phyloP scores from a whole-genome alignment of 2,888 invertebrate species.

The Eilema sororculum region DNA sequence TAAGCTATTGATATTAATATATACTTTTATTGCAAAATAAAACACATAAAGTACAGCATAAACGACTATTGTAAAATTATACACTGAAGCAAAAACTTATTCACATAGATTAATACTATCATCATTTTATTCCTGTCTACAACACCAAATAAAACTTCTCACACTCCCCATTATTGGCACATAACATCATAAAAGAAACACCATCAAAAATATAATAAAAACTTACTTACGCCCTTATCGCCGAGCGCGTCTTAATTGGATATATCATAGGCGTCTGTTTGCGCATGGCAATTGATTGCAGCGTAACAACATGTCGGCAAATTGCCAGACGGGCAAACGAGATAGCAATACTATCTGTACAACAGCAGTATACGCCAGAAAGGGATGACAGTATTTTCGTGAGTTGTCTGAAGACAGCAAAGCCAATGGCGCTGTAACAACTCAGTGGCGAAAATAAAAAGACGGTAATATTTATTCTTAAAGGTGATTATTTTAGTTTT shows the following conservation, averaged over 20 bases:
- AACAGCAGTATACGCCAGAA: conserved; percentile 44
- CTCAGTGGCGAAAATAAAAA: conserved; percentile 67
- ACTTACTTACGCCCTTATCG: conserved; percentile 63
- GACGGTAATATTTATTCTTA: conserved; percentile 75
- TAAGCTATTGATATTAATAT: background rate
- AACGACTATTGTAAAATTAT: background rate
- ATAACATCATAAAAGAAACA: conserved; percentile 10
- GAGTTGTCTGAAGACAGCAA: conserved; percentile 48
- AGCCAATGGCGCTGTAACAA: conserved; percentile 69
- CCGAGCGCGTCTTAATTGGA: conserved; percentile 80
- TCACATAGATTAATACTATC: background rate
- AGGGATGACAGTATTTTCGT: conserved; percentile 38
- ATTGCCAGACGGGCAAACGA: conserved; percentile 74
- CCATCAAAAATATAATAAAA: conserved; percentile 34
- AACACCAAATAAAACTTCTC: background rate
- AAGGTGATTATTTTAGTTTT: conserved; percentile 77
- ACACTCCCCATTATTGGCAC: conserved; percentile 5
- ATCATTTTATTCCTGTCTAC: background rate
- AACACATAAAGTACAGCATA: background rate
- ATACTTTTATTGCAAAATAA: background rate
- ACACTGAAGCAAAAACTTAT: background rate
- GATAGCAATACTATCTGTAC: conserved; percentile 50
- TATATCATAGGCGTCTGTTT: conserved; percentile 88
- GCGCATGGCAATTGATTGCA: conserved; percentile 88
- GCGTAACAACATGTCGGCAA: conserved; percentile 86